Conservation (phyloP, 2,888 invertebrate genomes). For the Campoletis raptor region DNA sequence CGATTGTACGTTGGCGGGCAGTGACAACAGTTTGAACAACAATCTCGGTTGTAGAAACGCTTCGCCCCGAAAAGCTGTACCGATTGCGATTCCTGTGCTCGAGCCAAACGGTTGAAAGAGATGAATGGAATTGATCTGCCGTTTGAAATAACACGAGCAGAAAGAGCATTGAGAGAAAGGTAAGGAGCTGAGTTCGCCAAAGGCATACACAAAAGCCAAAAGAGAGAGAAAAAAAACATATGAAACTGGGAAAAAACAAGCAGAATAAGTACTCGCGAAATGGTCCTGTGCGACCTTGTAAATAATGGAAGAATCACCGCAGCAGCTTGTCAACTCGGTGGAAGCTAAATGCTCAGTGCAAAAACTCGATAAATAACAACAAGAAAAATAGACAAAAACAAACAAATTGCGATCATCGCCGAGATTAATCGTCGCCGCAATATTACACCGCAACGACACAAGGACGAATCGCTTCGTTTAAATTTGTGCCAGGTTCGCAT, state of each 20-base stretch:
- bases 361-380: background rate
- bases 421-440: slow-evolving; percentile 32
- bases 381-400: slow-evolving; percentile 48
- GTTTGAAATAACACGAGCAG: slow-evolving; percentile 49
- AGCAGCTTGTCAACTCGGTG: slow-evolving; percentile 18
- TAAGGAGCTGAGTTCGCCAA: slow-evolving; percentile 62
- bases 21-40: slow-evolving; percentile 82
- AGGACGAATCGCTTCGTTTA: slow-evolving; percentile 38
- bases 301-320: slow-evolving; percentile 50
- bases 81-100: slow-evolving; percentile 78
- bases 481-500: slow-evolving; percentile 55
- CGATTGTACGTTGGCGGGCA: slow-evolving; percentile 79
- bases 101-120: slow-evolving; percentile 82
- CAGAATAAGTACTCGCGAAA: slow-evolving; percentile 35
- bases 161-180: slow-evolving; percentile 48
- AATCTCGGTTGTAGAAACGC: slow-evolving; percentile 77
- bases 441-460: slow-evolving; percentile 18
- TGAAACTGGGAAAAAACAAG: background rate
- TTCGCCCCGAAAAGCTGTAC: slow-evolving; percentile 76
- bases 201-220: slow-evolving; percentile 33
- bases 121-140: slow-evolving; percentile 57
- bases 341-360: background rate
- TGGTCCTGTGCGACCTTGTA: slow-evolving; percentile 45
- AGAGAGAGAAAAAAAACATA: slow-evolving; percentile 35
- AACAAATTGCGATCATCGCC: slow-evolving; percentile 12